Base-by-base conservation (phyloP, 92 coral and sea anemone species). In the Porites rus region DNA sequence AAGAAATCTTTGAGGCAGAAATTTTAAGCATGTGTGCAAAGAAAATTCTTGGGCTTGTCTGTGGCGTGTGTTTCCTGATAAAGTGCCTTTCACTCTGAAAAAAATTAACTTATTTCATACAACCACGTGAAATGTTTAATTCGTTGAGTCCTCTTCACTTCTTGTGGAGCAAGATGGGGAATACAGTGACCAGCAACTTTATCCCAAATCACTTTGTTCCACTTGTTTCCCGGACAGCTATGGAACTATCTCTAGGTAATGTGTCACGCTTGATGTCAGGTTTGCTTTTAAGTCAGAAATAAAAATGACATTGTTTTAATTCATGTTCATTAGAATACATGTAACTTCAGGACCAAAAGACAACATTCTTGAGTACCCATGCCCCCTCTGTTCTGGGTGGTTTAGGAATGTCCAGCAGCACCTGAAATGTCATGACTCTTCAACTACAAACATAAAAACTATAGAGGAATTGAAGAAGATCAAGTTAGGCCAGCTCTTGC, bases 151-250 rank as follows among this genome's bases (percentile, higher is more conserved):
- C 63, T 59, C 63, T 59, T 59, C 63, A 59, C 17, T 59, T 59
- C 63, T 59, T 59, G 13, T 8, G 46, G 63, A 59, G 63, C 17
- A 59, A 17, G 63, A 11, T 59, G 63, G 63, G 63, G 63, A 38
- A 38, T 38, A 59, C 63, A 59, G 17, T 17, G 17, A 11, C 13
- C 14, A 17, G 63, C 17, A 11, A 59, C 17, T 59, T 59, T 17
- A 59, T 59, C 63, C 63, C 63, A 72, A 72, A 72, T 72, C 50
- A 7, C 6, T 72, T 72, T 72, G 58, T 31, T 72, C 51, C 77
- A 72, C 56, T 11, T 8, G 77, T 38, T 9, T 72, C 56, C 54
- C 18, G 56, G 56, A 20, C 19, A 17, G 56, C 63, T 11, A 59
- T 59, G 63, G 63, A 59, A 59, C 17, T 59, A 59, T 17, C 63